phyloP scores from a whole-genome alignment of 2,113 vertebrate genomes.

The Gorsachius goisagi region DNA sequence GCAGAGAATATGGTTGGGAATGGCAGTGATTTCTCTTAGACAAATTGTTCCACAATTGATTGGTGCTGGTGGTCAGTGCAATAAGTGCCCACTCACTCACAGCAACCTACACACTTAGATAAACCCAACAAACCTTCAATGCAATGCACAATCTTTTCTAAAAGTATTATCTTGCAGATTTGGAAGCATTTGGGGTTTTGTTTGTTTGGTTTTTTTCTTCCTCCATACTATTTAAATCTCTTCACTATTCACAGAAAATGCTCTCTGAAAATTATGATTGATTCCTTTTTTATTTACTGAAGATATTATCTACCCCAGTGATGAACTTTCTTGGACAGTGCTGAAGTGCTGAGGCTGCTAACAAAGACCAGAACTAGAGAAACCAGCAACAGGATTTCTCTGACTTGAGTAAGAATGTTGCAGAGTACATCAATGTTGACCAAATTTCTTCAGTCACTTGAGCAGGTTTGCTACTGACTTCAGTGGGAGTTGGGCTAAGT shows the following conservation, averaged over 20 bases:
- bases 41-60: not conserved
- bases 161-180: not conserved
- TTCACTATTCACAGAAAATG: not conserved
- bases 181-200: not conserved
- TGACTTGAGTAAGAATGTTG: not conserved
- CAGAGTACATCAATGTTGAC: not conserved
- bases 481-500: not conserved
- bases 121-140: not conserved
- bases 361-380: not conserved
- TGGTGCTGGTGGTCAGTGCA: not conserved
- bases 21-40: not conserved
- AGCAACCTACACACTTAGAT: not conserved
- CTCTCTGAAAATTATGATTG: not conserved
- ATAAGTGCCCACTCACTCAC: not conserved
- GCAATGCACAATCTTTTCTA: not conserved
- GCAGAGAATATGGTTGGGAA: not conserved
- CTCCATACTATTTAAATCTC: not conserved
- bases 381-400: not conserved
- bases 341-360: not conserved
- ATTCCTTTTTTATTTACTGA: not conserved
- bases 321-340: not conserved
- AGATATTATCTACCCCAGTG: not conserved
- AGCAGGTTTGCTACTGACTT: not conserved
- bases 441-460: not conserved
- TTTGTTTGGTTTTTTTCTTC: not conserved